Evolutionary conservation across 2,888 invertebrate genomes (phyloP).

Genomic region (Spilosoma lubricipeda): DNA sequence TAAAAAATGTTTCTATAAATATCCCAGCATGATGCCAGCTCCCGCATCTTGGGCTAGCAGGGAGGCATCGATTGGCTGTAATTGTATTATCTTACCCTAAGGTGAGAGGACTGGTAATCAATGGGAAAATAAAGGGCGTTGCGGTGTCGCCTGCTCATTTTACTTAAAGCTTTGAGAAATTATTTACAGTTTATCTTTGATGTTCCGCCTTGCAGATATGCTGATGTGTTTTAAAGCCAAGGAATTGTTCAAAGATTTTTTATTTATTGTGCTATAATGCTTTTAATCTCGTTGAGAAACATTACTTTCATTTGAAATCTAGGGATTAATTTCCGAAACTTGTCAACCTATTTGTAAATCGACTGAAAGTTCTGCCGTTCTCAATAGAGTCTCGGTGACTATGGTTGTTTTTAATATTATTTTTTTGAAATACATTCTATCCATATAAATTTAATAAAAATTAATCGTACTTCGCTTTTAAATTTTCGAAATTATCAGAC

Average conservation of each 20-base stretch:
- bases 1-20: constrained; percentile 62
- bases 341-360: background rate
- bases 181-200: constrained; percentile 26
- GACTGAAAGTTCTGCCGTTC: background rate
- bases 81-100: constrained; percentile 78
- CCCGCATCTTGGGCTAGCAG: constrained; percentile 56
- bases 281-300: background rate
- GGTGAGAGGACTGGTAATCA: constrained; percentile 72
- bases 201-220: constrained; percentile 20
- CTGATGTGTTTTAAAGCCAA: constrained; percentile 11
- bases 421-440: too few relatives aligned
- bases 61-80: constrained; percentile 79
- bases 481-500: background rate
- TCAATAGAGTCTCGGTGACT: background rate
- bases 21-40: constrained; percentile 70
- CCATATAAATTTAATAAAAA: too few relatives aligned
- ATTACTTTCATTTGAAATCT: too few relatives aligned
- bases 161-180: constrained; percentile 47
- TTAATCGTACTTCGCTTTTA: too few relatives aligned
- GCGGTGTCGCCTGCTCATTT: constrained; percentile 58
- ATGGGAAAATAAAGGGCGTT: constrained; percentile 62
- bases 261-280: background rate
- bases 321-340: background rate
- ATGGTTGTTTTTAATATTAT: too few relatives aligned
- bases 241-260: constrained; percentile 16